Evolutionary conservation across 2,888 invertebrate species (phyloP).

Genomic region (Andrena chrysosceles): DNA sequence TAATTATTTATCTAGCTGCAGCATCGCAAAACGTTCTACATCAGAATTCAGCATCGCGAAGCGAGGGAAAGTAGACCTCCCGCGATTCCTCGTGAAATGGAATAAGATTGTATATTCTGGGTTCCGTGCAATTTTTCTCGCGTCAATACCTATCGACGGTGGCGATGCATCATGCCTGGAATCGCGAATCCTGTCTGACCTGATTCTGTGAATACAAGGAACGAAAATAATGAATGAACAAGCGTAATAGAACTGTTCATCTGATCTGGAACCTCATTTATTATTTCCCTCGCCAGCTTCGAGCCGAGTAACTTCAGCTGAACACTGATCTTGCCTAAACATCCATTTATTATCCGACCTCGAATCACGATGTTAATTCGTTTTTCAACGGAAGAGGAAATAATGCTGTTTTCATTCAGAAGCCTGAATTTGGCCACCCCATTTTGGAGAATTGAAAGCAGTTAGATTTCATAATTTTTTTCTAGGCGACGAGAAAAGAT

Average conservation of each 20-base stretch:
- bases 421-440: too few relatives aligned
- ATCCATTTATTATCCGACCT: too few relatives aligned
- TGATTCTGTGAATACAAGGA: not conserved
- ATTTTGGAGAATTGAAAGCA: too few relatives aligned
- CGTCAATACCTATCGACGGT: conserved; percentile 43
- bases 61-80: too few relatives aligned
- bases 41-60: not conserved
- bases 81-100: conserved; percentile 16
- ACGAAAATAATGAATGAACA: conserved; percentile 2
- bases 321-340: too few relatives aligned
- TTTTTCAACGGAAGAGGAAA: too few relatives aligned
- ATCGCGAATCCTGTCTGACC: not conserved
- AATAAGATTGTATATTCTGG: conserved; percentile 50
- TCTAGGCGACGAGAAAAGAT: too few relatives aligned
- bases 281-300: not conserved
- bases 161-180: conserved; percentile 37
- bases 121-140: conserved; percentile 53
- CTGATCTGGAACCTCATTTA: not conserved
- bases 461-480: too few relatives aligned
- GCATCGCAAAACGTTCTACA: not conserved
- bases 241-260: not conserved
- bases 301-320: too few relatives aligned
- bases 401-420: too few relatives aligned
- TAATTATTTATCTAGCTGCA: not conserved
- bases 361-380: too few relatives aligned